Percentiles rank a stretch among this genome's conserved stretches.
Evolutionary conservation across 2,113 vertebrate species (phyloP).

Genomic region (Ammospiza nelsoni): DNA sequence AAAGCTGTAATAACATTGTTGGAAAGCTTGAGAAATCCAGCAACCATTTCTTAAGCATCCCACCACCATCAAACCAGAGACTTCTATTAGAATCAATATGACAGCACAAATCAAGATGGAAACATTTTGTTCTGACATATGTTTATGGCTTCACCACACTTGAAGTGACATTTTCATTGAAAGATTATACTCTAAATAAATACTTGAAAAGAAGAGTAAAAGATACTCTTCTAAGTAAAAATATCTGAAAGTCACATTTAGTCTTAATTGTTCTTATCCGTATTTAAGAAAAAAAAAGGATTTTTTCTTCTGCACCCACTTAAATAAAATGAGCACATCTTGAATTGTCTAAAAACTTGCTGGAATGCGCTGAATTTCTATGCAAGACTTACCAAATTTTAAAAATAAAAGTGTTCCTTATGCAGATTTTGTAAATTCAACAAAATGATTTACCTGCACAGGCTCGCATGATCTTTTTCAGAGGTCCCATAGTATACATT

Average conservation of each 20-base stretch:
- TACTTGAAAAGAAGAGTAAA: not conserved
- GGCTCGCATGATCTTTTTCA: slow-evolving; percentile 82
- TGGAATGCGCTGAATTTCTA: not conserved
- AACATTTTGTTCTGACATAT: not conserved
- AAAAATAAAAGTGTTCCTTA: not conserved
- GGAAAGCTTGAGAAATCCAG: not conserved
- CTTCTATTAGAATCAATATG: not conserved
- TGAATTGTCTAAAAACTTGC: not conserved
- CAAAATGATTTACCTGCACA: slow-evolving; percentile 79
- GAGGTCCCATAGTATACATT: slow-evolving; percentile 87
- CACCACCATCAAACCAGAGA: not conserved
- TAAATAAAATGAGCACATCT: not conserved
- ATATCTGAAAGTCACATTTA: not conserved
- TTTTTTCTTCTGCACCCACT: not conserved
- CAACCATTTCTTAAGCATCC: not conserved
- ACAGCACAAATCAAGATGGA: not conserved
- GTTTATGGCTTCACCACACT: not conserved
- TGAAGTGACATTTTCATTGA: not conserved
- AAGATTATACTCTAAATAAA: not conserved
- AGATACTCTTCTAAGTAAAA: not conserved
- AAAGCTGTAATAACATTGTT: not conserved
- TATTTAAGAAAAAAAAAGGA: not conserved
- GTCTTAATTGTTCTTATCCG: not conserved
- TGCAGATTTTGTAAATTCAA: not conserved
- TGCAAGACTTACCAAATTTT: not conserved